Evolutionary conservation across 1,140 invertebrate species (phyloP).

Genomic region (Dendrolimus kikuchii): DNA sequence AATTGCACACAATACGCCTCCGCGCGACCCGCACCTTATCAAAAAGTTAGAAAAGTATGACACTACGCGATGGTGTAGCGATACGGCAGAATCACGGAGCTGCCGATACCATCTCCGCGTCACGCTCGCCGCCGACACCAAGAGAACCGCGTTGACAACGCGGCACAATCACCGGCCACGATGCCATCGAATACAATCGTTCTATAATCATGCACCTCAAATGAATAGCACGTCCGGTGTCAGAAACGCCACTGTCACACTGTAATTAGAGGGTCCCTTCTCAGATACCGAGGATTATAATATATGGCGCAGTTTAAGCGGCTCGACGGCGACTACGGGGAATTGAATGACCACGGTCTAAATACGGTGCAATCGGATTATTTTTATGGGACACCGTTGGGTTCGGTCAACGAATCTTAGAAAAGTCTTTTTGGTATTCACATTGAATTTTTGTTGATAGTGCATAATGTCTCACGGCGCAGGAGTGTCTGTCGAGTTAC

Average conservation of each 20-base stretch:
- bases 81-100: slow-evolving; percentile 5
- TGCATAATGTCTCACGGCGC: slow-evolving; percentile 9
- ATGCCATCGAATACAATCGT: slow-evolving; percentile 25
- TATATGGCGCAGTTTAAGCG: slow-evolving; percentile 47
- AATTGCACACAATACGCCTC: slow-evolving; percentile 62
- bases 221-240: slow-evolving; percentile 29
- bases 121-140: slow-evolving; percentile 24
- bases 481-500: slow-evolving; percentile 27
- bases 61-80: slow-evolving; percentile 31
- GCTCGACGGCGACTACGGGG: slow-evolving; percentile 38
- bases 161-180: too few relatives aligned
- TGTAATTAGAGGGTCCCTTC: slow-evolving; percentile 59
- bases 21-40: slow-evolving; percentile 41
- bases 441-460: slow-evolving; percentile 34
- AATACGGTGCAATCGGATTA: slow-evolving; percentile 43
- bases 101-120: slow-evolving; percentile 48
- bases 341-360: slow-evolving; percentile 41
- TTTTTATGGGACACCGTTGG: slow-evolving; percentile 42
- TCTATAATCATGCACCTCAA: slow-evolving; percentile 37
- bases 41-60: slow-evolving; percentile 66
- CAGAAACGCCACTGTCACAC: slow-evolving; percentile 32
- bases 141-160: slow-evolving; percentile 4
- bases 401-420: slow-evolving; percentile 18
- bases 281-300: slow-evolving; percentile 58
- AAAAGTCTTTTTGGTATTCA: slow-evolving; percentile 31